phyloP scores from a whole-genome alignment of 2,113 vertebrate genomes.

The Pavo muticus region DNA sequence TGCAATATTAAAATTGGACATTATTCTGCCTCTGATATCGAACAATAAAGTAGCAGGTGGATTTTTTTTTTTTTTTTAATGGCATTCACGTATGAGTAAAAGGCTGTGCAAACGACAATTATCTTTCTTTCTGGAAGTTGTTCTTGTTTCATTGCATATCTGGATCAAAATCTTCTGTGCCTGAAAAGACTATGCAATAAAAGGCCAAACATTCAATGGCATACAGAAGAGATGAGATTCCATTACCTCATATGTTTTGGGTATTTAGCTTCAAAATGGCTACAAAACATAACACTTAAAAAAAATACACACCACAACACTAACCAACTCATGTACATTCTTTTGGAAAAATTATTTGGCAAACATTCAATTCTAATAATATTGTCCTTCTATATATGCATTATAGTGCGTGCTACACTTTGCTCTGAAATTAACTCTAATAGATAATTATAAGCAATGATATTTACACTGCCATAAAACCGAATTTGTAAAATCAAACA shows the following conservation, averaged over 20 bases:
- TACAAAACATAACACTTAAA: neutral
- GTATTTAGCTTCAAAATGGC: neutral
- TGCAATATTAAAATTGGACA: slow-evolving; percentile 67
- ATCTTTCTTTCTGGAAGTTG: slow-evolving; percentile 13
- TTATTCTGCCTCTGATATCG: slow-evolving; percentile 41
- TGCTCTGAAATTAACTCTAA: neutral
- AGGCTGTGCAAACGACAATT: slow-evolving; percentile 11
- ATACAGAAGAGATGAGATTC: neutral
- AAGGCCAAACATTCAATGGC: neutral
- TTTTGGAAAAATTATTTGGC: neutral
- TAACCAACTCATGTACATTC: neutral
- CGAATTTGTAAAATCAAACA: neutral
- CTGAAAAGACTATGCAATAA: neutral
- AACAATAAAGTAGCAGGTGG: slow-evolving; percentile 62
- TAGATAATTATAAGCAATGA: neutral
- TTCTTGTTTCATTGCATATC: neutral
- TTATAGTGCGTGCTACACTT: neutral
- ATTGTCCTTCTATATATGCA: neutral
- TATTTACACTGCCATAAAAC: neutral
- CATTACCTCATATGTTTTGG: neutral
- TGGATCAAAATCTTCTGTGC: neutral
- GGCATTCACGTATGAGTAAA: slow-evolving; percentile 45
- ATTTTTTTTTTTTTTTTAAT: slow-evolving; percentile 31
- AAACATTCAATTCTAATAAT: neutral
- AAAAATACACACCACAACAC: neutral